phyloP scores from a whole-genome alignment of 2,797 vertebrate genomes.

The Sebastes cheni region DNA sequence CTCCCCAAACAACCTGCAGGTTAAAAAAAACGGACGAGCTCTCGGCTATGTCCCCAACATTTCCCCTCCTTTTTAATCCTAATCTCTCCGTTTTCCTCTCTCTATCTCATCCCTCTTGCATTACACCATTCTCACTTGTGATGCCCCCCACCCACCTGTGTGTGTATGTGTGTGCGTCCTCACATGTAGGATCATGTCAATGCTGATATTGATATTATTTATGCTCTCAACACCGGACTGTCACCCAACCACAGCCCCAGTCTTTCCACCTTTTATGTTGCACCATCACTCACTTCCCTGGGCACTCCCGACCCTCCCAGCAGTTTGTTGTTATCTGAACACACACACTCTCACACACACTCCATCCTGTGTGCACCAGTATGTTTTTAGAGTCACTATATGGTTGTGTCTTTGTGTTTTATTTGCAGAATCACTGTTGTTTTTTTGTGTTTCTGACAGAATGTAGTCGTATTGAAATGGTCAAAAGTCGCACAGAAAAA shows the following conservation, averaged over 20 bases:
- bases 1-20: slow-evolving; percentile 42
- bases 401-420: slow-evolving; percentile 39
- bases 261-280: slow-evolving; percentile 52
- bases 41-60: neutral
- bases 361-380: slow-evolving; percentile 49
- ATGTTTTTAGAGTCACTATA: slow-evolving; percentile 55
- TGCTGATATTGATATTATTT: slow-evolving; percentile 27
- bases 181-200: slow-evolving; percentile 45
- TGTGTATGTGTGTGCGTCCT: slow-evolving; percentile 41
- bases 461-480: slow-evolving; percentile 3
- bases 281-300: slow-evolving; percentile 51
- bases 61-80: slow-evolving; percentile 6
- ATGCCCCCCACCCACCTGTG: slow-evolving; percentile 33
- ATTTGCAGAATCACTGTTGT: slow-evolving; percentile 60
- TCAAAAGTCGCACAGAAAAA: slow-evolving; percentile 58
- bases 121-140: slow-evolving; percentile 50
- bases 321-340: slow-evolving; percentile 37
- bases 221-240: slow-evolving; percentile 29
- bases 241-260: slow-evolving; percentile 41
- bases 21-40: slow-evolving; percentile 25
- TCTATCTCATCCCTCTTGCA: slow-evolving; percentile 35
- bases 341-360: slow-evolving; percentile 31
- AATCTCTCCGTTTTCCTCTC: neutral
- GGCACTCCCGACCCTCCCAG: slow-evolving; percentile 24
- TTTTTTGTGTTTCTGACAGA: slow-evolving; percentile 51